Evolutionary conservation across 2,888 invertebrate genomes (phyloP).

Genomic region (Oxycera nigricornis): DNA sequence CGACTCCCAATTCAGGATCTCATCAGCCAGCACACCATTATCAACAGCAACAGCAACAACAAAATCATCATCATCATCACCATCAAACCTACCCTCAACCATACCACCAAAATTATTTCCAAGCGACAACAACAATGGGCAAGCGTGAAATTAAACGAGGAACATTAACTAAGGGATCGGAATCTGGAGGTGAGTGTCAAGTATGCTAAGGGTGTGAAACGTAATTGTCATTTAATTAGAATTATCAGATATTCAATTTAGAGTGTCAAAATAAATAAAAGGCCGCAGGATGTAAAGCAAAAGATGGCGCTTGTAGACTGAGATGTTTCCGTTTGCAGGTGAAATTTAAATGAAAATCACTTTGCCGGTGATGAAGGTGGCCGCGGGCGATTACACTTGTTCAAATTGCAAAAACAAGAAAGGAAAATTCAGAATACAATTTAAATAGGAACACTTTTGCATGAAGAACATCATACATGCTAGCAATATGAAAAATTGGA

Average conservation of each 20-base stretch:
- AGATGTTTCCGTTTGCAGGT: background rate
- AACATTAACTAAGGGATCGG: constrained; percentile 49
- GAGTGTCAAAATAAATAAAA: background rate
- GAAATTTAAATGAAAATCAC: background rate
- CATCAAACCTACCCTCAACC: background rate
- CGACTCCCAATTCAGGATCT: background rate
- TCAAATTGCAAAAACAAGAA: no score
- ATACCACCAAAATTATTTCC: no score
- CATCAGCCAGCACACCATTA: background rate
- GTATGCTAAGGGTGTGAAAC: background rate
- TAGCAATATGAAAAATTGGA: no score
- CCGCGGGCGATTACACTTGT: no score
- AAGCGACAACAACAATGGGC: constrained; percentile 57
- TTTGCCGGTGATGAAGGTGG: background rate
- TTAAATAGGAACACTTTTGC: no score
- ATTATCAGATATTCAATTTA: background rate
- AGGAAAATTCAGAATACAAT: background rate
- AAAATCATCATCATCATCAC: constrained; percentile 21
- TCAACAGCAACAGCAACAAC: constrained; percentile 17
- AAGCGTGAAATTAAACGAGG: constrained; percentile 62
- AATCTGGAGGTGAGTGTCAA: constrained; percentile 49
- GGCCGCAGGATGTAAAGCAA: background rate
- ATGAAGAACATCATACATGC: no score
- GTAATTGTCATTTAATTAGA: constrained; percentile 10
- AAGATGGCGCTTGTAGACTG: no score